phyloP scores from a whole-genome alignment of 2,797 vertebrate genomes.

The Poecilia picta region DNA sequence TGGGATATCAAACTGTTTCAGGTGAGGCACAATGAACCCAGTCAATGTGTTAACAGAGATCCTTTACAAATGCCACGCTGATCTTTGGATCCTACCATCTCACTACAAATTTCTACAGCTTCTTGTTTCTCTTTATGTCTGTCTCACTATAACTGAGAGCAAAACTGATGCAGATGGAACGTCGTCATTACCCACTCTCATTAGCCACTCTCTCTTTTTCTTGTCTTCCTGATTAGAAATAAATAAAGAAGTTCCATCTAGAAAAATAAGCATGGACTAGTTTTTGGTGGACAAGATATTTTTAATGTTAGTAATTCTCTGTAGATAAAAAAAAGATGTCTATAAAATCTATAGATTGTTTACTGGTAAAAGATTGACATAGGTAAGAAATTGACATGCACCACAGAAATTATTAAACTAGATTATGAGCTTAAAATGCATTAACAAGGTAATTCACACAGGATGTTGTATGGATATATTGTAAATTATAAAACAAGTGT shows the following conservation, averaged over 20 bases:
- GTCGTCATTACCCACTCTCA: not conserved
- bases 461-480: constrained; percentile 34
- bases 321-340: not conserved
- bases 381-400: not conserved
- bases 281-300: not conserved
- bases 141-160: not conserved
- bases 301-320: not conserved
- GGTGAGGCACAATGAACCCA: not conserved
- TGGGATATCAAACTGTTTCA: constrained; percentile 2
- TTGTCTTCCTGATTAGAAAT: no score
- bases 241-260: not conserved
- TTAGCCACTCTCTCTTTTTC: no score
- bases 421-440: constrained; percentile 35
- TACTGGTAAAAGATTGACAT: not conserved
- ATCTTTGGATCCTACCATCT: not conserved
- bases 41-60: not conserved
- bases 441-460: constrained; percentile 34
- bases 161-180: not conserved
- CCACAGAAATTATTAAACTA: constrained; percentile 5
- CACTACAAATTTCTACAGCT: not conserved
- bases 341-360: not conserved
- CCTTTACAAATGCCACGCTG: not conserved
- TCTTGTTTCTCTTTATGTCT: not conserved
- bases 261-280: not conserved
- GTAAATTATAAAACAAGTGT: constrained; percentile 46